Evolutionary conservation across 2,113 vertebrate genomes (phyloP), one percentile per base, ranked within the genome.

Genomic region (Mesembrinibis cayennensis): DNA sequence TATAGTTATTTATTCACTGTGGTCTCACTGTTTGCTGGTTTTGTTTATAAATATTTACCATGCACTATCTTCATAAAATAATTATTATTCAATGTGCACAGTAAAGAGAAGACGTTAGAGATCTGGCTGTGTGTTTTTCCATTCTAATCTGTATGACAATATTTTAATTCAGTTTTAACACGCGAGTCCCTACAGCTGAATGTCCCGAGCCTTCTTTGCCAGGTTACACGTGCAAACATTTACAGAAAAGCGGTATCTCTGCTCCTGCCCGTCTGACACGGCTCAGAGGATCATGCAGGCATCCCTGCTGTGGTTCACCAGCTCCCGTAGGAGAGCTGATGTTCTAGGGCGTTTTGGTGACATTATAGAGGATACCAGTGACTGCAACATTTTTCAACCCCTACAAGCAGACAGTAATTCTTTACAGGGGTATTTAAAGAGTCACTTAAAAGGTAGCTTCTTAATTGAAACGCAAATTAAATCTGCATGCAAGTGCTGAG

Each of bases 1-100:
- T 91, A 87, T 26, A 91, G 96, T 97, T 97, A 95, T 95, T 97
- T 96, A 97, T 95, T 97, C 94, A 96, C 92, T 91, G 72, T 70
- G 92, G 93, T 95, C 93, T 97, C 93, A 72, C 87, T 97, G 95
- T 97, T 98, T 97, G 90, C 84, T 82, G 96, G 90, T 91, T 97
- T 95, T 97, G 91, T 97, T 97, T 95, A 96, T 98, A 97, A 98
- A 98, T 98, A 98, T 98, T 98, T 98, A 97, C 97, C 89, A 89
- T 32, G 73, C 32, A 88, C 85, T 95, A 89, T 83, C 95, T 97
- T 97, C 92, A 90, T 96, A 96, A 97, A 97, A 96, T 97, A 96
- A 98, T 97, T 96, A 97, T 97, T 97, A 98, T 95, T 96, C 96
- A 78, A 84, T 42, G 78, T 93, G 95, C 97, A 92, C 86, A 95